A percentile compares a stretch with the other conserved stretches of the same genome.
Conservation (phyloP, 2,113 vertebrate genomes). For the Dicerorhinus sumatrensis region DNA sequence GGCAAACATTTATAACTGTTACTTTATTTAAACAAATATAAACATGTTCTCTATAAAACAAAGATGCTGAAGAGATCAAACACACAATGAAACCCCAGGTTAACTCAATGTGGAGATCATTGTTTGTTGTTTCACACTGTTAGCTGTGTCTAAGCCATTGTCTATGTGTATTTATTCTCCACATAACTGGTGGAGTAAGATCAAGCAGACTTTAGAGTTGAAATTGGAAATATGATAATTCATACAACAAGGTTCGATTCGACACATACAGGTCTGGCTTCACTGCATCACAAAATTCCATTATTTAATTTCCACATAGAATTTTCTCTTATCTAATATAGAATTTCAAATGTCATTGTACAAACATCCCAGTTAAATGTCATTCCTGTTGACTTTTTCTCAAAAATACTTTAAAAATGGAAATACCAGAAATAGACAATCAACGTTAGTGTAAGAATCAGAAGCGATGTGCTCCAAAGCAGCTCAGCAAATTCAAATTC, state of each 20-base stretch:
- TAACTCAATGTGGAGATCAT: background rate
- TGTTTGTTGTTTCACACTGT: background rate
- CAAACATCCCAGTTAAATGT: background rate
- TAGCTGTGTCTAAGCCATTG: background rate
- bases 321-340: slow-evolving; percentile 43
- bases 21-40: background rate
- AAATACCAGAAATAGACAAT: background rate
- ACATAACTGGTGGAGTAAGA: background rate
- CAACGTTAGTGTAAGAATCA: background rate
- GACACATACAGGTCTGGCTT: background rate
- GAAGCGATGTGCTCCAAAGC: background rate
- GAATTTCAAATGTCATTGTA: slow-evolving; percentile 41
- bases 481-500: background rate
- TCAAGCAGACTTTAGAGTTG: background rate
- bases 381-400: slow-evolving; percentile 36
- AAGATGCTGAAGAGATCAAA: background rate
- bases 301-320: background rate
- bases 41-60: background rate
- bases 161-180: background rate
- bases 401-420: background rate
- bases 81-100: background rate
- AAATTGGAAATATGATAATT: background rate
- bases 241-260: background rate
- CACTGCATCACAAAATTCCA: background rate
- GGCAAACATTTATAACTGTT: background rate